These are phyloP conservation scores for Glandiceps talaboti DNA, from an alignment of 53 echinoderm and acorn worm genomes.

Conservation along the genomic window DNA sequence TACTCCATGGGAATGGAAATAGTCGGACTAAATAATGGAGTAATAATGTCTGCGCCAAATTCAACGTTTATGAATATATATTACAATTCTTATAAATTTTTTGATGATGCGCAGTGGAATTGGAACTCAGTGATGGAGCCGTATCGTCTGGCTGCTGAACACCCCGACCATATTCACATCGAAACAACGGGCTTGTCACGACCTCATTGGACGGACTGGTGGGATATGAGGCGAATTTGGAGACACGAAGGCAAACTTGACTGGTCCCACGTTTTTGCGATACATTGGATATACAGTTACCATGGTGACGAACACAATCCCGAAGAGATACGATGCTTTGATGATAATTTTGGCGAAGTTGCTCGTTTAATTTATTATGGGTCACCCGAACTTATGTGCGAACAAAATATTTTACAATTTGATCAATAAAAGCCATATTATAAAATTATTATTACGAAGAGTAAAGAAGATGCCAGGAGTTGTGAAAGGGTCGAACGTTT, in stretches of 20 bases:
- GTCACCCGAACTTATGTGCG: background rate
- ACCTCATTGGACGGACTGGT: constrained; percentile 19
- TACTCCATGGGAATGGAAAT: constrained; percentile 8
- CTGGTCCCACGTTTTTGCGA: constrained; percentile 10
- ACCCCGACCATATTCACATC: constrained; percentile 11
- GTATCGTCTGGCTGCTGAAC: constrained; percentile 8
- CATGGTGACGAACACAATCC: constrained; percentile 5
- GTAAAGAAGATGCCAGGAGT: too few species aligned
- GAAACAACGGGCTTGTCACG: constrained; percentile 6
- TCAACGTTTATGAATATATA: constrained; percentile 11
- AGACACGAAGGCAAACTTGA: constrained; percentile 1
- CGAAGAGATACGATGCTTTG: constrained; percentile 1
- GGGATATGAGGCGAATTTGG: constrained; percentile 11
- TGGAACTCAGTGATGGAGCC: constrained; percentile 7
- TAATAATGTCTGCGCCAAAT: constrained; percentile 10
- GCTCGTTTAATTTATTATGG: constrained; percentile 6
- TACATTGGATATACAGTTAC: constrained; percentile 1
- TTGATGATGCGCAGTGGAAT: background rate
- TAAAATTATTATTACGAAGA: too few species aligned
- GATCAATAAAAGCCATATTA: too few species aligned
- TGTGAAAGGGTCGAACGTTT: too few species aligned
- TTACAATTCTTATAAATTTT: constrained; percentile 3
- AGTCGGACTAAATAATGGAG: constrained; percentile 3
- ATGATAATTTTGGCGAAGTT: constrained; percentile 12
- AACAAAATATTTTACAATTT: too few species aligned